Evolutionary conservation across 2,797 vertebrate genomes (phyloP), one percentile per base, ranked within the genome.

Genomic region (Phalanger gymnotis): DNA sequence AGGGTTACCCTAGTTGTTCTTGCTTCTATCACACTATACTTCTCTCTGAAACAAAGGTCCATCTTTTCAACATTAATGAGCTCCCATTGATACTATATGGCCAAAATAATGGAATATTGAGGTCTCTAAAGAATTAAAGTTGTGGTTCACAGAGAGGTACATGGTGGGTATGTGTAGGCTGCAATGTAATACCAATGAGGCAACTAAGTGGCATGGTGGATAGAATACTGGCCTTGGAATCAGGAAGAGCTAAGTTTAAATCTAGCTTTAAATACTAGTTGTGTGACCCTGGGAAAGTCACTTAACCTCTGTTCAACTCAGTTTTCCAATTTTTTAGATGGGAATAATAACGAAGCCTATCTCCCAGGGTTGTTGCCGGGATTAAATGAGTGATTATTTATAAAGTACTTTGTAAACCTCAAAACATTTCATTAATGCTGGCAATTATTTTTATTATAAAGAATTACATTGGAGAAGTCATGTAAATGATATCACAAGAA

Each of bases 141-240:
- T 73, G 61, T 66, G 1, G 14, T 66, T 73, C 61, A 73, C 16
- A 73, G 14, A 58, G 28, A 73, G 16, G 34, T 73, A 40, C 5
- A 19, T n/a, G 1, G 16, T 7, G 2, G 34, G 14, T 0, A n/a
- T n/a, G 34, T 6, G 1, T n/a, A 34, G 58, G n/a, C n/a, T 58
- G 30, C 30, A 13, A 13, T 31, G 11, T 61, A 61, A 61, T 34
- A 31, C 57, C 57, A 61, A 61, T 66, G 61, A n/a, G 31, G 7
- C n/a, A 81, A 7, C 19, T 81, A 81, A 47, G n/a, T 81, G 66
- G 66, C 6, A 40, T 22, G 7, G 66, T 40, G 7, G n/a, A 73
- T 73, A 40, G 16, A 40, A 19, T 40, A 5, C 22, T 47, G 11
- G 6, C 10, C 66, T 47, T 40, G n/a, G 7, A 40, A 25, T 81